These are phyloP conservation scores for Merluccius polli DNA, from an alignment of 2,797 vertebrate species.

Conservation along the genomic window DNA sequence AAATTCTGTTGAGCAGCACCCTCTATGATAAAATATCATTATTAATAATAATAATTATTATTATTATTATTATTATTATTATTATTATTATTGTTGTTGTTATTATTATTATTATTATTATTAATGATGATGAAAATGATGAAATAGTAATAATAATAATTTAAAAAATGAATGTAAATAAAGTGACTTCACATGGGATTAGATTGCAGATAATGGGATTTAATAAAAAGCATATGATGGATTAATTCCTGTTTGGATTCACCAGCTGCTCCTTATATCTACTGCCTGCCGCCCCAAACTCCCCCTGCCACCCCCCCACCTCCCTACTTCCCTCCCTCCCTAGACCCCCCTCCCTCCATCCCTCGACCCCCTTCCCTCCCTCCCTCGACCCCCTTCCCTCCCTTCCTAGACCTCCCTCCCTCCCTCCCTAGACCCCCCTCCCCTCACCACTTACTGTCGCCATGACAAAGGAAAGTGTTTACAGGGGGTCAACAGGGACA, in stretches of 20 bases:
- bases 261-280: slow-evolving; percentile 48
- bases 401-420: background rate
- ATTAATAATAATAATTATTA: background rate
- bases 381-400: too few relatives aligned
- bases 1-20: background rate
- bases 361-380: too few relatives aligned
- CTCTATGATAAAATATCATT: background rate
- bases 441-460: slow-evolving; percentile 28
- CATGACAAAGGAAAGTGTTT: slow-evolving; percentile 64
- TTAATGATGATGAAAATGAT: background rate
- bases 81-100: too few relatives aligned
- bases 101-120: too few relatives aligned
- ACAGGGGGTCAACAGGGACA: slow-evolving; percentile 44
- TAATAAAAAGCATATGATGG: slow-evolving; percentile 27
- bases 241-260: slow-evolving; percentile 41
- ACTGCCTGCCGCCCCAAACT: slow-evolving; percentile 4
- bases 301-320: background rate
- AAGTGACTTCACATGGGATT: slow-evolving; percentile 5
- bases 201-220: background rate
- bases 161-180: background rate
- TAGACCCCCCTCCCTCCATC: too few relatives aligned
- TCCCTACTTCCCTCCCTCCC: too few relatives aligned
- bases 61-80: too few relatives aligned
- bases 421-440: slow-evolving; percentile 15
- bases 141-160: background rate